These are phyloP conservation scores for Natrix natrix DNA, from an alignment of 2,797 vertebrate genomes.

Conservation along the genomic window DNA sequence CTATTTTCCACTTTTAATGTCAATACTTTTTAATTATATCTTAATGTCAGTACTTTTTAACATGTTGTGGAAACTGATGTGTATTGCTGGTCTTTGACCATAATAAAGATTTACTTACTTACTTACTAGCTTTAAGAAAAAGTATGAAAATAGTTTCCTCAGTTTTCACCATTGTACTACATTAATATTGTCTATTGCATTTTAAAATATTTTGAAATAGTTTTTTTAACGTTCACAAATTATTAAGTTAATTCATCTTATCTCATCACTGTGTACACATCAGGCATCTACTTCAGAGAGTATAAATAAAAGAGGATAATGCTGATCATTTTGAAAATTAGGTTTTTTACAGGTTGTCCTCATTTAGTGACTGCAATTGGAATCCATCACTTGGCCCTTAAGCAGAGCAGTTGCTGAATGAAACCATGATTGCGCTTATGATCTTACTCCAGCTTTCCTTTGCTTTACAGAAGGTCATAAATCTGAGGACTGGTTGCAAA, in stretches of 20 bases:
- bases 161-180: neutral
- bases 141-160: neutral
- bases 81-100: too few species aligned
- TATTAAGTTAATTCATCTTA: neutral
- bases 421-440: too few species aligned
- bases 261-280: neutral
- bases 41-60: too few species aligned
- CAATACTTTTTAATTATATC: too few species aligned
- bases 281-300: neutral
- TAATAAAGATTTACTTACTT: too few species aligned
- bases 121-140: neutral
- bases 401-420: too few species aligned
- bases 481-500: too few species aligned
- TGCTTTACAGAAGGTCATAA: too few species aligned
- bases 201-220: neutral
- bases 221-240: neutral
- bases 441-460: too few species aligned
- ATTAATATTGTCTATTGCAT: neutral
- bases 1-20: too few species aligned
- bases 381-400: too few species aligned
- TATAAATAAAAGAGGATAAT: neutral
- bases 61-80: too few species aligned
- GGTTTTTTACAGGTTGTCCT: neutral
- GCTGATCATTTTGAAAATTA: neutral
- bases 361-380: neutral